Conservation (phyloP, 2,797 vertebrate species). For the Loris lydekkerianus region DNA sequence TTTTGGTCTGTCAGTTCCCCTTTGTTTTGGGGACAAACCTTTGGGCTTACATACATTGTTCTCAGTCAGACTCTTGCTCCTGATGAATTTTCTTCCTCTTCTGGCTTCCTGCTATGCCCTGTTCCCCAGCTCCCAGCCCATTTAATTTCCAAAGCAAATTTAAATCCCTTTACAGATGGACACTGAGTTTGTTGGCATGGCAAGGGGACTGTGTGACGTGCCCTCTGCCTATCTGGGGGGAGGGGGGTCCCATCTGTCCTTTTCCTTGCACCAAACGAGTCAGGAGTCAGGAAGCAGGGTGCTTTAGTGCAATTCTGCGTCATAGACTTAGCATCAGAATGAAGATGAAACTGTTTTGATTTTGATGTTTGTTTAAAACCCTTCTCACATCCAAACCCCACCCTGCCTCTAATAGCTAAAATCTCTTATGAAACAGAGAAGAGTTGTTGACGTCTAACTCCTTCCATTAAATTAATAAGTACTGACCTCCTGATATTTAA, state of each 20-base stretch:
- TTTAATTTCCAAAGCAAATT: conserved; percentile 59
- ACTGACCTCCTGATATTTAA: conserved; percentile 91
- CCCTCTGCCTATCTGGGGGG: not conserved
- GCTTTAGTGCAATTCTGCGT: not conserved
- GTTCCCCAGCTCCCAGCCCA: not conserved
- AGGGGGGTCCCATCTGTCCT: not conserved
- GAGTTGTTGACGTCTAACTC: conserved; percentile 86
- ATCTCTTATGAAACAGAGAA: conserved; percentile 68
- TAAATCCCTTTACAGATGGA: conserved; percentile 41
- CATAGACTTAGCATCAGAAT: conserved; percentile 18
- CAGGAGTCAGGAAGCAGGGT: conserved; percentile 47
- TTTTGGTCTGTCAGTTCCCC: not conserved
- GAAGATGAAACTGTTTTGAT: conserved; percentile 55
- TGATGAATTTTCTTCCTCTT: conserved; percentile 57
- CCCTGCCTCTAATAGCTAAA: conserved; percentile 42
- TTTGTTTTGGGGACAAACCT: conserved; percentile 39
- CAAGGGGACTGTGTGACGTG: not conserved
- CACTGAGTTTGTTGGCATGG: conserved; percentile 55
- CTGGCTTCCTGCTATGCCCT: conserved; percentile 47
- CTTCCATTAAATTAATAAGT: conserved; percentile 90
- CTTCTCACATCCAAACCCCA: not conserved
- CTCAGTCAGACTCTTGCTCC: conserved; percentile 72
- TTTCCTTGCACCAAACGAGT: not conserved
- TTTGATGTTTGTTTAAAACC: conserved; percentile 54
- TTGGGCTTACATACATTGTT: conserved; percentile 33